These are phyloP conservation scores for Latrodectus hesperus DNA, from an alignment of 2,888 invertebrate species.

Conservation along the genomic window DNA sequence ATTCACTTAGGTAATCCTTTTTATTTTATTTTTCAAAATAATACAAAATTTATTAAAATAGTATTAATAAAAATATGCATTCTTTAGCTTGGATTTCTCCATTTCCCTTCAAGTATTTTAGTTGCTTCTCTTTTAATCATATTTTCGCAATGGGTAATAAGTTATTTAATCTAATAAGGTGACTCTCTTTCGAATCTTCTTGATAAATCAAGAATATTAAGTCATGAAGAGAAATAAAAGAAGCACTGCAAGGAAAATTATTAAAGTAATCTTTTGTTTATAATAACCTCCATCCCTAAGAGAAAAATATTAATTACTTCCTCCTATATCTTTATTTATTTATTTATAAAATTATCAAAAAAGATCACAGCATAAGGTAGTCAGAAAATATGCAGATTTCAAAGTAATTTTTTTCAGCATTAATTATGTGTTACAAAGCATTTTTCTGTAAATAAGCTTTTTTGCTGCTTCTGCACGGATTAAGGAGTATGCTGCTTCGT, in stretches of 20 bases:
- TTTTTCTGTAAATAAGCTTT: neutral
- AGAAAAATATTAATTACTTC: slow-evolving; percentile 18
- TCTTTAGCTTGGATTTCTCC: no score
- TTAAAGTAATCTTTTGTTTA: neutral
- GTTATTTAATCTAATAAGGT: slow-evolving; percentile 12
- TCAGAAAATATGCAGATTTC: neutral
- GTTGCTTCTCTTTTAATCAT: neutral
- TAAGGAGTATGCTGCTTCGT: no score
- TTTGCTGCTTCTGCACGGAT: neutral
- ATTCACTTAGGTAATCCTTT: neutral
- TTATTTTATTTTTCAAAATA: neutral
- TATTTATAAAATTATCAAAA: neutral
- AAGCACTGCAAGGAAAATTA: neutral
- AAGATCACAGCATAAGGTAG: neutral
- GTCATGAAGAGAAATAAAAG: neutral
- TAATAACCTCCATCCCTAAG: neutral
- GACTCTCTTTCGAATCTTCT: neutral
- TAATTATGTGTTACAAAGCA: slow-evolving; percentile 11
- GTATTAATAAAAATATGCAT: neutral
- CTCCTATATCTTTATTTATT: neutral
- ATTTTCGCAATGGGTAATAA: neutral
- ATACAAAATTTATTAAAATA: neutral
- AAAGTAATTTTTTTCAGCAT: slow-evolving; percentile 13
- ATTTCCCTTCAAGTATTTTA: no score
- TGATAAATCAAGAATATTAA: slow-evolving; percentile 9